These are phyloP conservation scores for Xiphorhynchus elegans DNA, from an alignment of 2,113 vertebrate genomes.

Conservation along the genomic window DNA sequence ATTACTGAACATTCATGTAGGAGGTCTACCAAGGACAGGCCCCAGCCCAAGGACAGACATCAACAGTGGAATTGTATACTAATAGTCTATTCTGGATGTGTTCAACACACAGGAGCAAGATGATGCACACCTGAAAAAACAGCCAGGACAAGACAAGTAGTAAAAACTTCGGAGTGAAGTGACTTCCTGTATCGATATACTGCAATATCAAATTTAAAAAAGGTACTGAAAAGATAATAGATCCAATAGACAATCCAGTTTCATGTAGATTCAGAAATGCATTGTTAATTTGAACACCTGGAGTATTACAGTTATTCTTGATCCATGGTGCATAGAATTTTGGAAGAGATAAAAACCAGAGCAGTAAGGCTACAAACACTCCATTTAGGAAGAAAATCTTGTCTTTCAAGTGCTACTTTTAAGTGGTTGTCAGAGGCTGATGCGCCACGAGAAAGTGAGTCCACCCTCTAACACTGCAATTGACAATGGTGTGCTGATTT, in stretches of 20 bases:
- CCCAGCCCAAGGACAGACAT: not conserved
- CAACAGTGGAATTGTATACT: not conserved
- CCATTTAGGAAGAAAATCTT: not conserved
- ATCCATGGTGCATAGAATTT: not conserved
- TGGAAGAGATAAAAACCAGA: not conserved
- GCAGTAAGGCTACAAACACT: not conserved
- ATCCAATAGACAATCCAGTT: not conserved
- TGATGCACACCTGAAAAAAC: not conserved
- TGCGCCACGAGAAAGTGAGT: not conserved
- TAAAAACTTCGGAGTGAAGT: not conserved
- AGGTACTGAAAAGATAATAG: not conserved
- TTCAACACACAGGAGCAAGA: not conserved
- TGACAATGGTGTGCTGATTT: not conserved
- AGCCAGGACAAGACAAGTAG: not conserved
- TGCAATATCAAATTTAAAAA: not conserved
- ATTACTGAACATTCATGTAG: fast-evolving
- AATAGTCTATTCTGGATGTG: not conserved
- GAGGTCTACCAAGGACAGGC: fast-evolving
- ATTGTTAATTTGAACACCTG: not conserved
- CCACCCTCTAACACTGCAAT: not conserved
- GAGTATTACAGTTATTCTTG: not conserved
- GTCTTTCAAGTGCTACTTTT: not conserved
- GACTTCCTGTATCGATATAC: not conserved
- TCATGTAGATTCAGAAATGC: not conserved
- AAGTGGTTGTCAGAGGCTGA: not conserved